Percentiles rank a stretch among this genome's conserved stretches.
phyloP scores from a whole-genome alignment of 2,888 invertebrate species.

The Merodon equestris region DNA sequence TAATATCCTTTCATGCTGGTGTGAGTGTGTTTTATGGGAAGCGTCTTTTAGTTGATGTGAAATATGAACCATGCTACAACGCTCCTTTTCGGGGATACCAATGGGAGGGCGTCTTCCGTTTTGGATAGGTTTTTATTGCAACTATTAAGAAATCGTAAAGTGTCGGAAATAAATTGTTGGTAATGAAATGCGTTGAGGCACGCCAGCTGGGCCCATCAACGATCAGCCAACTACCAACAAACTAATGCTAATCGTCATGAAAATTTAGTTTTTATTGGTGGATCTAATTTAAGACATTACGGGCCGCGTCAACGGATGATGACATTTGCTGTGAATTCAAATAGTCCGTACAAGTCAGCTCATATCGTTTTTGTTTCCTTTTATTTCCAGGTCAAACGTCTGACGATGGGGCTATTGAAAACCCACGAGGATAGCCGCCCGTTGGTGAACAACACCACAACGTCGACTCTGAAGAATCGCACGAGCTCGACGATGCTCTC shows the following conservation, averaged over 20 bases:
- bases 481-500: slow-evolving; percentile 73
- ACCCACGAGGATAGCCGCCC: slow-evolving; percentile 86
- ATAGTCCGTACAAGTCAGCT: too few relatives aligned
- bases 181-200: slow-evolving; percentile 20
- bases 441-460: slow-evolving; percentile 83
- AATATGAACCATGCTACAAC: slow-evolving; percentile 37
- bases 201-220: slow-evolving; percentile 28
- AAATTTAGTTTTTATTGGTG: too few relatives aligned
- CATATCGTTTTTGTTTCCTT: slow-evolving; percentile 12
- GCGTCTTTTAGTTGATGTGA: slow-evolving; percentile 47
- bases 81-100: slow-evolving; percentile 13
- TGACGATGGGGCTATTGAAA: slow-evolving; percentile 86
- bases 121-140: slow-evolving; percentile 54
- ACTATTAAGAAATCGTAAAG: slow-evolving; percentile 63
- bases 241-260: too few relatives aligned
- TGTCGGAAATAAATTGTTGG: slow-evolving; percentile 37
- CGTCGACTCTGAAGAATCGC: slow-evolving; percentile 59
- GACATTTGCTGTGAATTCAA: too few relatives aligned
- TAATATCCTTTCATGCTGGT: slow-evolving; percentile 52
- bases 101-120: slow-evolving; percentile 6
- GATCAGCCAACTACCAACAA: slow-evolving; percentile 21
- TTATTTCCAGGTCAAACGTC: slow-evolving; percentile 81
- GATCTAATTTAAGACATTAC: too few relatives aligned
- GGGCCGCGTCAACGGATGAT: too few relatives aligned
- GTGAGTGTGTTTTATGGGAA: slow-evolving; percentile 20